Percentiles rank a stretch among this genome's conserved stretches.
phyloP scores from a whole-genome alignment of 2,797 vertebrate species.

The Paguma larvata region DNA sequence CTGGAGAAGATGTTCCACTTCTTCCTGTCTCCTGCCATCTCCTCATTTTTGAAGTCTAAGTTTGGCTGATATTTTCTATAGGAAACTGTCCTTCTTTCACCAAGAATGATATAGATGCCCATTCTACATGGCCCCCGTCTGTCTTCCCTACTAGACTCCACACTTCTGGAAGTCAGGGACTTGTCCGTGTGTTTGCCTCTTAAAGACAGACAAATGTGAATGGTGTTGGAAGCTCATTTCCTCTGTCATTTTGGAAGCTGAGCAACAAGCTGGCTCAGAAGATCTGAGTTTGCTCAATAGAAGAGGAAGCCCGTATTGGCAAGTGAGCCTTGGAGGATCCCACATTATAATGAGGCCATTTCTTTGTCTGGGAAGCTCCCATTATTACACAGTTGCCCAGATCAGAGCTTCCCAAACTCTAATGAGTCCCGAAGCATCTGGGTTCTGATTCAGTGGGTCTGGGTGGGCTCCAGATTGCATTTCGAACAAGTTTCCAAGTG shows the following conservation, averaged over 20 bases:
- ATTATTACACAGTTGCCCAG: not conserved
- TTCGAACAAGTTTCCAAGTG: not conserved
- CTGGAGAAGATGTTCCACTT: not conserved
- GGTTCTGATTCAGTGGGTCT: not conserved
- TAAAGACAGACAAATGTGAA: not conserved
- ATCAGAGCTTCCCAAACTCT: conserved; percentile 13
- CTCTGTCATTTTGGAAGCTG: not conserved
- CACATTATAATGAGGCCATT: not conserved
- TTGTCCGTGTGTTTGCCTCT: not conserved
- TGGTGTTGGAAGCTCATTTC: not conserved
- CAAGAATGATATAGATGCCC: not conserved
- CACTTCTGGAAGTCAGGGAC: not conserved
- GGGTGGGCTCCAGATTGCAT: not conserved
- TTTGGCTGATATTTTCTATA: not conserved
- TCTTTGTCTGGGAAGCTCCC: not conserved
- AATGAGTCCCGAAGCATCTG: not conserved
- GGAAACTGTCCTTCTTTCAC: not conserved
- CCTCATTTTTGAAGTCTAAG: not conserved
- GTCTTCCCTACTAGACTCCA: not conserved
- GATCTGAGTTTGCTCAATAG: not conserved
- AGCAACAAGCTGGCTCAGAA: not conserved
- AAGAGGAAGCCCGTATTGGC: not conserved
- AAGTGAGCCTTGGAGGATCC: not conserved
- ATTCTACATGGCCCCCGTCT: not conserved
- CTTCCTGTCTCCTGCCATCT: not conserved